phyloP scores from a whole-genome alignment of 2,888 invertebrate genomes.

The Pecten maximus region DNA sequence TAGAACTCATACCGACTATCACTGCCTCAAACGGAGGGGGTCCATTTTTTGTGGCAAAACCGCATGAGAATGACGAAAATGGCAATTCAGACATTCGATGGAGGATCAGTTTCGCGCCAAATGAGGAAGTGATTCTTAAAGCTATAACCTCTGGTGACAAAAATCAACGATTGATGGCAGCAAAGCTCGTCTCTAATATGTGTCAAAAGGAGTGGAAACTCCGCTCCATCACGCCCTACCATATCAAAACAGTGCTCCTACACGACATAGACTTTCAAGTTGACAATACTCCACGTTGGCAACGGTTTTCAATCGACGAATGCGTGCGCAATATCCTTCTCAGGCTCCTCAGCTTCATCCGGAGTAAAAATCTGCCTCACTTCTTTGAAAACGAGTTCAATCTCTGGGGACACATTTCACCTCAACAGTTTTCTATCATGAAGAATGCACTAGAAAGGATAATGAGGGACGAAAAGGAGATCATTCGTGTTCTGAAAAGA shows the following conservation, averaged over 20 bases:
- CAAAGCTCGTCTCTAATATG: conserved; percentile 62
- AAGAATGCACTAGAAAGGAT: conserved; percentile 66
- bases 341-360: conserved; percentile 67
- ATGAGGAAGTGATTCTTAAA: conserved; percentile 63
- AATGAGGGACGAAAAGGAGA: conserved; percentile 67
- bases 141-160: conserved; percentile 67
- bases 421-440: conserved; percentile 62
- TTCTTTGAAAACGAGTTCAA: conserved; percentile 74
- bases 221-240: conserved; percentile 67
- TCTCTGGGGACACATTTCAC: conserved; percentile 66
- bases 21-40: conserved; percentile 58
- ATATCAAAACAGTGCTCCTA: conserved; percentile 75
- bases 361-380: conserved; percentile 68
- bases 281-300: conserved; percentile 77
- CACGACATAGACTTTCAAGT: conserved; percentile 75
- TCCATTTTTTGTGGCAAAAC: conserved; percentile 58
- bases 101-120: conserved; percentile 59
- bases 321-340: conserved; percentile 70
- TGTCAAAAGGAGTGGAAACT: conserved; percentile 67
- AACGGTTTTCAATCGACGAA: conserved; percentile 68
- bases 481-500: conserved; percentile 59
- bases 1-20: conserved; percentile 54
- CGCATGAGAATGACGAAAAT: conserved; percentile 64
- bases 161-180: conserved; percentile 64
- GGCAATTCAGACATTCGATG: conserved; percentile 66